A percentile compares a stretch with the other conserved stretches of the same genome.
Evolutionary conservation across 2,797 vertebrate species (phyloP).

Genomic region (Clamator glandarius): DNA sequence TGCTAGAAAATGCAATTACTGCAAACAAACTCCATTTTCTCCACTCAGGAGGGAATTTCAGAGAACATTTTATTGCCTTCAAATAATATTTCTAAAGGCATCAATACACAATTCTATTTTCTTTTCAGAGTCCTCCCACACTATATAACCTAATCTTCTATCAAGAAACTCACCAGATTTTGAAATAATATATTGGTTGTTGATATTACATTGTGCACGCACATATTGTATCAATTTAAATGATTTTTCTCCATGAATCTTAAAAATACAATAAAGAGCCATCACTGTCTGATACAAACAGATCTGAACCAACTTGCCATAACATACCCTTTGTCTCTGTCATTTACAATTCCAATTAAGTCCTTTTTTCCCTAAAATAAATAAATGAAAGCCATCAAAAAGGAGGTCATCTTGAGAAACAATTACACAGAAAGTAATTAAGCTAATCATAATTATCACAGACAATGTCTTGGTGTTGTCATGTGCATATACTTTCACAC

Average conservation of each 20-base stretch:
- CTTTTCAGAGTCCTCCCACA: constrained; percentile 66
- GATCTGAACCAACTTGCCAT: constrained; percentile 33
- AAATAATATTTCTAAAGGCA: constrained; percentile 85
- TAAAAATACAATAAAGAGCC: constrained; percentile 12
- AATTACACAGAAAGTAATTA: constrained; percentile 54
- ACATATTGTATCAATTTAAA: constrained; percentile 68
- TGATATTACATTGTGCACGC: constrained; percentile 67
- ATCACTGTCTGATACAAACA: constrained; percentile 46
- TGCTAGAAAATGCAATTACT: constrained; percentile 89
- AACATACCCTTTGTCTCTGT: constrained; percentile 32
- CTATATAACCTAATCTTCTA: constrained; percentile 73
- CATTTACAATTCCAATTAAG: constrained; percentile 72
- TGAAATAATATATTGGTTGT: constrained; percentile 66
- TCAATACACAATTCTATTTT: constrained; percentile 83
- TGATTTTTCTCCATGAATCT: constrained; percentile 47
- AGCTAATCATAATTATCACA: constrained; percentile 43
- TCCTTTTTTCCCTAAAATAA: not conserved
- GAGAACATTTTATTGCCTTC: constrained; percentile 86
- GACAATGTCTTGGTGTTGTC: constrained; percentile 22
- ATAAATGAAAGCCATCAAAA: constrained; percentile 47
- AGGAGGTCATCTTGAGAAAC: constrained; percentile 65
- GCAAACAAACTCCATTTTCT: constrained; percentile 89
- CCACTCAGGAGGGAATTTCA: constrained; percentile 85
- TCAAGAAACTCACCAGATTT: constrained; percentile 65
- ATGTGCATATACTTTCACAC: not conserved